These are phyloP conservation scores for Macquaria ambigua DNA, from an alignment of 2,113 vertebrate species.

Conservation along the genomic window DNA sequence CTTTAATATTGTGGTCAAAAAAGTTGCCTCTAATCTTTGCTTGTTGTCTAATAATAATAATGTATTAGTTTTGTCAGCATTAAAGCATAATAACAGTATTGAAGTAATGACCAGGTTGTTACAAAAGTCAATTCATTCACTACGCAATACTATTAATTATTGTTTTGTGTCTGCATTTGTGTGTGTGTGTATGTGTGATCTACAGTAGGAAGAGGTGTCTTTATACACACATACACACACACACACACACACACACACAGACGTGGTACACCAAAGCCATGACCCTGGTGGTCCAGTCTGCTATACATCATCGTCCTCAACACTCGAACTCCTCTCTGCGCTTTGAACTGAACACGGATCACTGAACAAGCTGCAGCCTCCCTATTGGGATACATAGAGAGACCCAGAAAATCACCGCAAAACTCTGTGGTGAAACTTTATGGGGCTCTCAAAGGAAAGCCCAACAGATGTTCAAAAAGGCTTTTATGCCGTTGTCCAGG, in stretches of 20 bases:
- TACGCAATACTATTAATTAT: conserved; percentile 38
- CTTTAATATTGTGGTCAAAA: conserved; percentile 6
- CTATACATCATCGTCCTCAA: conserved; percentile 80
- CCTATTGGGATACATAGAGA: conserved; percentile 76
- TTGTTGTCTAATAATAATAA: conserved; percentile 25
- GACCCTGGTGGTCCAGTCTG: conserved; percentile 78
- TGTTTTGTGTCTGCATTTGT: conserved; percentile 40
- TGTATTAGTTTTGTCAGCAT: conserved; percentile 27
- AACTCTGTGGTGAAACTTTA: conserved; percentile 79
- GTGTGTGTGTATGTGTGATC: not conserved
- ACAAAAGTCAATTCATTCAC: conserved; percentile 20
- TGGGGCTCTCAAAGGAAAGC: conserved; percentile 78
- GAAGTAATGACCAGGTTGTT: conserved; percentile 49
- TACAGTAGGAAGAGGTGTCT: conserved; percentile 4
- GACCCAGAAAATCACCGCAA: conserved; percentile 73
- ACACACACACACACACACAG: conserved; percentile 10
- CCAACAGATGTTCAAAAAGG: conserved; percentile 77
- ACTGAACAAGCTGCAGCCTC: conserved; percentile 75
- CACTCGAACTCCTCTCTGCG: conserved; percentile 72
- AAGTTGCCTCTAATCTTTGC: conserved; percentile 13
- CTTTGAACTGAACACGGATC: conserved; percentile 84
- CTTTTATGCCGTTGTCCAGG: conserved; percentile 48
- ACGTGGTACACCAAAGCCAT: conserved; percentile 65
- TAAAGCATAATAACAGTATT: conserved; percentile 31
- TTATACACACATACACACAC: conserved; percentile 13